Percentiles rank a stretch among this genome's conserved stretches.
Evolutionary conservation across 2,888 invertebrate species (phyloP).

Genomic region (Drosophila nigricruria): DNA sequence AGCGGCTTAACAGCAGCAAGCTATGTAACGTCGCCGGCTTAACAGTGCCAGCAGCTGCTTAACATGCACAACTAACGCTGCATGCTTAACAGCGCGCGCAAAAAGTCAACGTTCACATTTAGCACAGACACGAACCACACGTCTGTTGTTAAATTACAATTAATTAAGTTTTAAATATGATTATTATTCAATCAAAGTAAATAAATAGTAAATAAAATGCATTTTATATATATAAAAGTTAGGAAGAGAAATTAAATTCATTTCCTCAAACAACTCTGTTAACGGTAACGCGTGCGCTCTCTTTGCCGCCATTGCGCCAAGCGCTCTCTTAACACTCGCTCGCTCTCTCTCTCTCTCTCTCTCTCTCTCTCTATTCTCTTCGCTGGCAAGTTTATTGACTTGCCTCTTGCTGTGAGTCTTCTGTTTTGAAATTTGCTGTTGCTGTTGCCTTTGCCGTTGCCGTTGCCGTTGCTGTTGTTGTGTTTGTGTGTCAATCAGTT

Average conservation of each 20-base stretch:
- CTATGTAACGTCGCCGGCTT: background rate
- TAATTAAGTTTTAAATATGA: background rate
- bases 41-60: slow-evolving; percentile 8
- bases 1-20: slow-evolving; percentile 1
- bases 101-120: slow-evolving; percentile 3
- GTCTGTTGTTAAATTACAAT: background rate
- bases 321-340: slow-evolving; percentile 8
- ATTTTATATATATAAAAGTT: background rate
- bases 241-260: background rate
- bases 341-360: slow-evolving; percentile 14
- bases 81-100: slow-evolving; percentile 17
- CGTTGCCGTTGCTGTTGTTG: slow-evolving; percentile 29
- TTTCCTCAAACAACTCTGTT: background rate
- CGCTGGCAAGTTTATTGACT: slow-evolving; percentile 31
- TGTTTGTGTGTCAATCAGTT: slow-evolving; percentile 84
- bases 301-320: slow-evolving; percentile 6
- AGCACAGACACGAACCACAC: slow-evolving; percentile 9
- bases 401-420: slow-evolving; percentile 31
- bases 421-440: slow-evolving; percentile 44
- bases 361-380: slow-evolving; percentile 1
- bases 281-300: slow-evolving; percentile 12
- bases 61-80: slow-evolving; percentile 1
- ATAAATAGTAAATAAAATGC: background rate
- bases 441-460: slow-evolving; percentile 19
- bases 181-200: background rate